Conservation (phyloP, 2,888 invertebrate genomes). For the Plutella xylostella region DNA sequence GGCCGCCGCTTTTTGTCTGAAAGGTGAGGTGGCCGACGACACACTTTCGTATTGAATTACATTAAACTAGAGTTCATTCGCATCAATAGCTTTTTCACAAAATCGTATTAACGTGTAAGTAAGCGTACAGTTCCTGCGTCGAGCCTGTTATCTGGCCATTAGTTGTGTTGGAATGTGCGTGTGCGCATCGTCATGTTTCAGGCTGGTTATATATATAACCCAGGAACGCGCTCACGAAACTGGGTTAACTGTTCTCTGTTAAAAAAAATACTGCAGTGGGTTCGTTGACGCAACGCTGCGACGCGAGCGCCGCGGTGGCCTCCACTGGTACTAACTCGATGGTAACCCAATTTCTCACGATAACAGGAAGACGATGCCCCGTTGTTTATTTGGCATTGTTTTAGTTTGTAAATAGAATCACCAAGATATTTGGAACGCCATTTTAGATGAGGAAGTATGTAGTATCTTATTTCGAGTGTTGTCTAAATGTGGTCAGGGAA, state of each 20-base stretch:
- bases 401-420: not conserved
- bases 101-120: no score
- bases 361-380: conserved; percentile 42
- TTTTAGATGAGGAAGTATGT: no score
- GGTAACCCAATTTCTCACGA: conserved; percentile 40
- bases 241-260: conserved; percentile 64
- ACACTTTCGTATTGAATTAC: conserved; percentile 55
- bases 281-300: conserved; percentile 42
- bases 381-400: conserved; percentile 2
- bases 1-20: conserved; percentile 40
- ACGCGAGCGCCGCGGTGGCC: not conserved
- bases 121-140: no score
- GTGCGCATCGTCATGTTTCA: not conserved
- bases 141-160: not conserved
- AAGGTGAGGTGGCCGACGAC: conserved; percentile 59
- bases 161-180: not conserved
- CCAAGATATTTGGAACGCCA: no score
- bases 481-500: no score
- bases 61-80: conserved; percentile 63
- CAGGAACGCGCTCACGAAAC: conserved; percentile 26
- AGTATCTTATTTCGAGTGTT: no score
- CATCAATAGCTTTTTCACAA: conserved; percentile 39
- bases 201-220: conserved; percentile 2
- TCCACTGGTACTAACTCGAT: not conserved
- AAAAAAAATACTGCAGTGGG: conserved; percentile 49